Evolutionary conservation across 2,888 invertebrate genomes (phyloP).

Genomic region (Gibbula magus): DNA sequence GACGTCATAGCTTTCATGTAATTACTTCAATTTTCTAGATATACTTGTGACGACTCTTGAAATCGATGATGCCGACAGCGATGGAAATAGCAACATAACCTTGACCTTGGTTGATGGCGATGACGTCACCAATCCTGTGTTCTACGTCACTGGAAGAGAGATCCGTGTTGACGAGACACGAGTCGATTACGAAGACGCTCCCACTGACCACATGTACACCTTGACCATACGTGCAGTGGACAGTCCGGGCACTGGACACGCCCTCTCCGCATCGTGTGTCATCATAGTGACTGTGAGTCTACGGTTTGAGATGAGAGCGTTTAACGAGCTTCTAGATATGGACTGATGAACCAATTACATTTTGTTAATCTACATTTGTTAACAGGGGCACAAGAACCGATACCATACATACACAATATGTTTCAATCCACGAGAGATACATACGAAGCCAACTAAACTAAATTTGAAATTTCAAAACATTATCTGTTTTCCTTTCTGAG

Average conservation of each 20-base stretch:
- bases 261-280: neutral
- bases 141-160: neutral
- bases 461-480: no score
- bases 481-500: no score
- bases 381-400: no score
- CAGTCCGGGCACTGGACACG: neutral
- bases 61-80: neutral
- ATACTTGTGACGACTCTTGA: neutral
- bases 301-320: no score
- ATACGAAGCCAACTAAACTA: no score
- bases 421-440: no score
- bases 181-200: neutral
- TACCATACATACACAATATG: no score
- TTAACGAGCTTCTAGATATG: no score
- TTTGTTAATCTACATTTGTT: no score
- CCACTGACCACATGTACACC: neutral
- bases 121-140: neutral
- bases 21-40: no score
- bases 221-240: neutral
- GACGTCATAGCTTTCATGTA: no score
- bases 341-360: no score
- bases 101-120: neutral
- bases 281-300: neutral
- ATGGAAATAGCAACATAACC: neutral
- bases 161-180: neutral